These are phyloP conservation scores for Heloderma charlesbogerti DNA, from an alignment of 2,113 vertebrate species.

Conservation along the genomic window DNA sequence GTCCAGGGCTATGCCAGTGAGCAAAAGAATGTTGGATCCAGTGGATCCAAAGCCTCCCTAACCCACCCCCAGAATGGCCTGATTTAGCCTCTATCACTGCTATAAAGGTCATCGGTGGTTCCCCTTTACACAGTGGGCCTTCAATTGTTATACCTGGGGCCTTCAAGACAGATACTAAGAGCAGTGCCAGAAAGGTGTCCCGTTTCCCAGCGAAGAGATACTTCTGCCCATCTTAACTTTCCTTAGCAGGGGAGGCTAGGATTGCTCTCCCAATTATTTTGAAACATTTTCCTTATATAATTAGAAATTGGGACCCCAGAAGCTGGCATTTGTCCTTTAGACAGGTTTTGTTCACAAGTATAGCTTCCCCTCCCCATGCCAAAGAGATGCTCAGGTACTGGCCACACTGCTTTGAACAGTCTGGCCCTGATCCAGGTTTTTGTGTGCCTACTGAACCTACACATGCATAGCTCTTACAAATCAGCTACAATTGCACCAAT, in stretches of 20 bases:
- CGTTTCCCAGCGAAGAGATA: neutral
- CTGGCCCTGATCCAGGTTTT: neutral
- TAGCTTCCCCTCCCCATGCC: neutral
- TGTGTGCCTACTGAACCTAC: neutral
- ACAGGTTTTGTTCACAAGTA: neutral
- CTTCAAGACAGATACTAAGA: no score
- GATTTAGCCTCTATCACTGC: neutral
- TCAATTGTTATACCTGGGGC: neutral
- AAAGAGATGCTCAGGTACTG: neutral
- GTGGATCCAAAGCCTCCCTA: no score
- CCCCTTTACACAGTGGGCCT: neutral
- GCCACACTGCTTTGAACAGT: neutral
- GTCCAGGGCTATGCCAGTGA: neutral
- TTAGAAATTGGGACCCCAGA: no score
- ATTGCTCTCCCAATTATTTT: neutral
- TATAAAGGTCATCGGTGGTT: no score
- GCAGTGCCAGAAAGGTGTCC: no score
- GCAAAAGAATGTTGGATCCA: neutral
- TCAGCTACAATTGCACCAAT: neutral
- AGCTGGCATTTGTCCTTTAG: neutral
- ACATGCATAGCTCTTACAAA: neutral
- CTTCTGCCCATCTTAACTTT: neutral
- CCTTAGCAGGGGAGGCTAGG: neutral
- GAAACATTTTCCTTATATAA: neutral
- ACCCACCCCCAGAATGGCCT: no score